Evolutionary conservation across 2,888 invertebrate species (phyloP), one percentile per base, ranked within the genome.

Genomic region (Oxystoma pomonae): DNA sequence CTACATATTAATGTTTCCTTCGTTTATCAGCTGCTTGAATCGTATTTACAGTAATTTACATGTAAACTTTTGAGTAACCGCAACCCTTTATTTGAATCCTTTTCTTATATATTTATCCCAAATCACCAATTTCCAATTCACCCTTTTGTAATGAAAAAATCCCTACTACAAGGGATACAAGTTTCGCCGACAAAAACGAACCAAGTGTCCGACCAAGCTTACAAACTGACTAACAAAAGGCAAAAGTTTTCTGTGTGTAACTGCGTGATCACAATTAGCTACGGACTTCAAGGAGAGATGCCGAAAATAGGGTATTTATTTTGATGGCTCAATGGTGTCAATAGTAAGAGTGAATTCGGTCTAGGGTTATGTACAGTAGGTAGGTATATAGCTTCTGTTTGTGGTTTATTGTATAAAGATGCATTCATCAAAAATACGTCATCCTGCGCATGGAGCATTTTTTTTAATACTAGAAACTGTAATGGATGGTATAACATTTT

Each of bases 241-340:
- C 12, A 35, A 35, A 35, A 35, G 35, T 35, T 35, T 35, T 35
- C 5, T 35, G 5, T 35, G 35, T 35, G 5, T 35, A 12, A 7
- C 5, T 35, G 35, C 12, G 35, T 68, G 67, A 70, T 71, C 68
- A 69, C 70, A 68, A 71, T 73, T 73, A 69, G 72, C 68, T 69
- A 72, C 66, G 71, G 68, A 67, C 69, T 69, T 73, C 73, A 68
- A 69, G 68, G 61, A 69, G 70, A 57, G 12, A 35, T 12, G 35
- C 35, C 35, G 35, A 35, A 35, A 35, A 35, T 35, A 35, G 35
- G 35, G 35, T 35, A 35, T 35, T 35, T 35, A 35, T 35, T 35
- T 35, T 35, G 35, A 35, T 12, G 35, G 35, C 35, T 35, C 35
- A 35, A 35, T 35, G 12, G 35, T 35, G 35, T 35, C 35, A 35